Conservation (phyloP, 2,797 vertebrate genomes). For the Chlorospingus flavigularis region DNA sequence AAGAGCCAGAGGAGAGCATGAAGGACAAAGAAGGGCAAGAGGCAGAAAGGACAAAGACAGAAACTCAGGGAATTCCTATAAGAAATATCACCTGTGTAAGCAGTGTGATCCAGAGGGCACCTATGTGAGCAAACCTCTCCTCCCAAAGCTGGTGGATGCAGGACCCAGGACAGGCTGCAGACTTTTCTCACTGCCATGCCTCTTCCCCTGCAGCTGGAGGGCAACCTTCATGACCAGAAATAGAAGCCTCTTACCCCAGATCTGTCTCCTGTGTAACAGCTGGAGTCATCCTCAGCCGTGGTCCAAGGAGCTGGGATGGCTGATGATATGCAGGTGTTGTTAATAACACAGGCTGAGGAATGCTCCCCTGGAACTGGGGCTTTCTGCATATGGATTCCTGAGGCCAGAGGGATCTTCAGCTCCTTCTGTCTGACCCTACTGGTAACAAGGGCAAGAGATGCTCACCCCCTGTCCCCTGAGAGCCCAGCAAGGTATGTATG, state of each 20-base stretch:
- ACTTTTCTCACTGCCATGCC: background rate
- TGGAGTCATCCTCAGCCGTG: background rate
- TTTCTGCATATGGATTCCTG: background rate
- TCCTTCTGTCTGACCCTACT: background rate
- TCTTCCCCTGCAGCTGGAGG: background rate
- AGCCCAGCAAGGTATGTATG: background rate
- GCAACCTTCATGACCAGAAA: background rate
- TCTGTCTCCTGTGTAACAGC: background rate
- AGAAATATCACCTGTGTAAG: background rate
- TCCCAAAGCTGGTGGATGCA: accelerated
- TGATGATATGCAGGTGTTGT: background rate
- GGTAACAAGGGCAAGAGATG: background rate
- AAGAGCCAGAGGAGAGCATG: background rate
- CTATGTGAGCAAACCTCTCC: background rate
- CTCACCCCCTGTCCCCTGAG: background rate
- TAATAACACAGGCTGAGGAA: conserved; percentile 16
- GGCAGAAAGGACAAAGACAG: background rate
- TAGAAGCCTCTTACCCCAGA: background rate
- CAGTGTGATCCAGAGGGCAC: background rate
- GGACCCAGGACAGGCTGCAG: background rate
- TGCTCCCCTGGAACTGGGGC: background rate
- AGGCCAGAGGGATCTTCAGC: background rate
- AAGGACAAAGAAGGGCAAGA: background rate
- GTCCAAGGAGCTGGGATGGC: background rate
- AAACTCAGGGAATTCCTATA: background rate